Base-by-base conservation (phyloP, 2,113 vertebrate genomes). In the Scomber scombrus region DNA sequence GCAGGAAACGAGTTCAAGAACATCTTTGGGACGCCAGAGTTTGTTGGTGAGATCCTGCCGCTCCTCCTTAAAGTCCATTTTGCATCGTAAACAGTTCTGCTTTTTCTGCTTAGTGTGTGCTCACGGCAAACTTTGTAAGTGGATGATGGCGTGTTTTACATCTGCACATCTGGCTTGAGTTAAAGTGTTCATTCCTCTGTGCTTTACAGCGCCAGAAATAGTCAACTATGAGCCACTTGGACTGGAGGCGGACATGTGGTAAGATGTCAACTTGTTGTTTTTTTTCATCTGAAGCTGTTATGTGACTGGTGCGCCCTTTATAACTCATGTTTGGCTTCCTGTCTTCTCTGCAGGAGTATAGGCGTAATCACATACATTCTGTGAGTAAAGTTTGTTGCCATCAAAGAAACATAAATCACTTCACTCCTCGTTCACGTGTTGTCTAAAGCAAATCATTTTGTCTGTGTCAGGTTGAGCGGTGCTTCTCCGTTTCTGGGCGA, bases 191-290 rank as follows among this genome's bases (percentile, higher is more conserved):
- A 56, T 83, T 83, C 52, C 74, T 84, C 11, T 84, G n/a, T 88
- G 12, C 71, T 79, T 85, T 82, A 14, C 94, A 99, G 98, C 98
- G 47, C 98, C 98, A 0, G 98, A 99, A 94, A 99, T 99, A 0
- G 98, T 99, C 57, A 99, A 99, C 93, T 99, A 99, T 0, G 98
- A 99, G 18, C 98, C 98, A 0, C 94, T 99, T 60, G 98, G 98
- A 11, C 91, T 99, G 91, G 98, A 99, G 90, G 97, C 98, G 0
- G 98, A 99, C 90, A 99, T 99, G 98, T 99, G 98, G 98, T 99
- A 88, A 97, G 98, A 92, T 77, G 31, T 18, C 47, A 67, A 60
- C 52, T 31, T 73, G 34, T 40, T 40, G 34, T 40, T 34, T 40
- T 12, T n/a, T 3, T 0, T 1, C 2, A 3, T 31, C 58, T 70